Evolutionary conservation across 2,797 vertebrate genomes (phyloP), one percentile per base, ranked within the genome.

Genomic region (Anisognathus igniventris): DNA sequence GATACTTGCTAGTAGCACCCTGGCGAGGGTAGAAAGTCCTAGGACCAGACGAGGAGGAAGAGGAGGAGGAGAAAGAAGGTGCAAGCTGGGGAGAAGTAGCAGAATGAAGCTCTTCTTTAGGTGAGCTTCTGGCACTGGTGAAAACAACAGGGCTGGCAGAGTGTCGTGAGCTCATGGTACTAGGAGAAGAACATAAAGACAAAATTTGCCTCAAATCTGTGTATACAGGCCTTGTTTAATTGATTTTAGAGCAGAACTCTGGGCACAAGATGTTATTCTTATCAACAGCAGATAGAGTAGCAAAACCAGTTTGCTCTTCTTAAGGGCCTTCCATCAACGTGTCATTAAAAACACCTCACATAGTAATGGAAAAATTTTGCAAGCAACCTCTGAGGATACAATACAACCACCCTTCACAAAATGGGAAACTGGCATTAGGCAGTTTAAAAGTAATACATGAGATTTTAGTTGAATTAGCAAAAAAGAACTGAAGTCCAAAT

Each of bases 21-120:
- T 99, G 99, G 70, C 99, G 99, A 42, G 99, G 99, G 97, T 99
- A 99, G 98, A 99, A 99, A 94, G 98, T 99, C 97, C 99, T 98
- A 86, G 98, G 97, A 50, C 98, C 99, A 2, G 98, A 98, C 1
- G 98, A 98, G 28, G 98, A 98, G 0, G 98, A 97, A 68, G 97
- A 98, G 73, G 98, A 98, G 50, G 98, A 98, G 39, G 98, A 99
- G 95, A 98, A 98, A 88, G 98, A 97, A 90, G 98, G 98, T 22
- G 97, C 96, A 0, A 98, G 97, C 89, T 98, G 98, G 15, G 99
- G 98, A 73, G 98, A 96, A 95, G 98, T 98, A 95, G 98, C 96
- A 81, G 98, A 96, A 42, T 98, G 97, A 45, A 98, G 96, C 60
- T 99, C 99, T 60, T 99, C 98, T 79, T 98, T 98, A 14, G 98